These are phyloP conservation scores for Drosophila albomicans DNA, from an alignment of 1,140 invertebrate genomes.

Conservation along the genomic window DNA sequence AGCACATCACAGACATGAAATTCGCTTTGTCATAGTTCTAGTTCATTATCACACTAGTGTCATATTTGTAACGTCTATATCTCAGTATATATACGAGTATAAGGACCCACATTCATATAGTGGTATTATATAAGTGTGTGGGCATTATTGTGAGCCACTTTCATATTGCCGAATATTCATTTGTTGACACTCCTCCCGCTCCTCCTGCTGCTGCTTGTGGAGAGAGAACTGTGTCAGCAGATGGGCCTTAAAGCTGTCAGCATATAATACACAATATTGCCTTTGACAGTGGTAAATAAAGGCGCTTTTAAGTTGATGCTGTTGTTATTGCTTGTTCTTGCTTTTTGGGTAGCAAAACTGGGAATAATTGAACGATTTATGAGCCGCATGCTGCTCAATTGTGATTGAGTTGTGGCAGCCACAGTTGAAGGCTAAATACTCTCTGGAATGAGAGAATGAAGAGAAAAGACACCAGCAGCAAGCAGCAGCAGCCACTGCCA, in stretches of 20 bases:
- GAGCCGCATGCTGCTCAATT: constrained; percentile 9
- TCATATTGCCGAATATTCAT: constrained; percentile 56
- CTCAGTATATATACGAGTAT: not conserved
- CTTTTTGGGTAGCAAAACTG: constrained; percentile 2
- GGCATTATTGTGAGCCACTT: constrained; percentile 43
- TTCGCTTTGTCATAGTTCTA: constrained; percentile 21
- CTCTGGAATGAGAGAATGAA: not conserved
- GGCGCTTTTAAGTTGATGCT: constrained; percentile 20
- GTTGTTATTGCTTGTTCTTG: constrained; percentile 9
- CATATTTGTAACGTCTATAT: constrained; percentile 21
- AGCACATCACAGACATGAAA: constrained; percentile 16
- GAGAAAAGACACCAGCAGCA: not conserved
- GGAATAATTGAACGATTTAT: constrained; percentile 51
- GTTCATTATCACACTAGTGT: constrained; percentile 53
- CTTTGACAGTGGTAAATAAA: constrained; percentile 36
- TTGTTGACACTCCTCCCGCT: constrained; percentile 30
- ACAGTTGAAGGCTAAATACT: not conserved
- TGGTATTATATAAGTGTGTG: constrained; percentile 17
- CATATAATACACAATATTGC: constrained; percentile 51
- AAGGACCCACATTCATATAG: not conserved
- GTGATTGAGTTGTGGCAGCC: constrained; percentile 8
- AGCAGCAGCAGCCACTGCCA: not conserved
- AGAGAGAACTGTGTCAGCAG: constrained; percentile 41
- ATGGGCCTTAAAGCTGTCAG: constrained; percentile 52
- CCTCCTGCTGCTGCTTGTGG: not conserved